These are phyloP conservation scores for Acanthis flammea DNA, from an alignment of 2,797 vertebrate genomes.

Conservation along the genomic window DNA sequence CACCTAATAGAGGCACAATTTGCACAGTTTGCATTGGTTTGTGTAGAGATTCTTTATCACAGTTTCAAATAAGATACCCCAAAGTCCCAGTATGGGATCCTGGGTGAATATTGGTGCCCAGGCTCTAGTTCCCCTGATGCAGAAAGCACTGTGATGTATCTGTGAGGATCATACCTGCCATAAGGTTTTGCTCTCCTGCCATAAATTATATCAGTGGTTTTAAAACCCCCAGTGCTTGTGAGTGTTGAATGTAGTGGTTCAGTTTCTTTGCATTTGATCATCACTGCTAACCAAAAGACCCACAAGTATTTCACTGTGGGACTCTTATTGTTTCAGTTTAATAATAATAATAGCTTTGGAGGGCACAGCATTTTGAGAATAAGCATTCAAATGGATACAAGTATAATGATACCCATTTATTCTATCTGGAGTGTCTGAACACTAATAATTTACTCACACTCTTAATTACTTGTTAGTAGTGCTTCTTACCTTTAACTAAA, in stretches of 20 bases:
- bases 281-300: background rate
- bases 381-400: background rate
- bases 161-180: accelerated
- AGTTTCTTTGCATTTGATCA: background rate
- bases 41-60: background rate
- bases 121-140: background rate
- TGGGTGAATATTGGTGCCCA: background rate
- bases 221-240: background rate
- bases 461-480: background rate
- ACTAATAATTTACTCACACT: background rate
- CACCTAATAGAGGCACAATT: background rate
- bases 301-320: slow-evolving; percentile 1
- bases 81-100: background rate
- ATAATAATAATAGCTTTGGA: slow-evolving; percentile 15
- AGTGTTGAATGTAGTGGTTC: background rate
- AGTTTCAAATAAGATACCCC: background rate
- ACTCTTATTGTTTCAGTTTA: slow-evolving; percentile 4
- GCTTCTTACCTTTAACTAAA: background rate
- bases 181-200: slow-evolving; percentile 9
- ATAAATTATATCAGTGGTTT: background rate
- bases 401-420: background rate
- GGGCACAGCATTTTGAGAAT: background rate
- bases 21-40: background rate
- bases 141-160: background rate
- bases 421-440: background rate